Evolutionary conservation across 2,888 invertebrate genomes (phyloP), one percentile per base, ranked within the genome.

Genomic region (Leucophenga montana): DNA sequence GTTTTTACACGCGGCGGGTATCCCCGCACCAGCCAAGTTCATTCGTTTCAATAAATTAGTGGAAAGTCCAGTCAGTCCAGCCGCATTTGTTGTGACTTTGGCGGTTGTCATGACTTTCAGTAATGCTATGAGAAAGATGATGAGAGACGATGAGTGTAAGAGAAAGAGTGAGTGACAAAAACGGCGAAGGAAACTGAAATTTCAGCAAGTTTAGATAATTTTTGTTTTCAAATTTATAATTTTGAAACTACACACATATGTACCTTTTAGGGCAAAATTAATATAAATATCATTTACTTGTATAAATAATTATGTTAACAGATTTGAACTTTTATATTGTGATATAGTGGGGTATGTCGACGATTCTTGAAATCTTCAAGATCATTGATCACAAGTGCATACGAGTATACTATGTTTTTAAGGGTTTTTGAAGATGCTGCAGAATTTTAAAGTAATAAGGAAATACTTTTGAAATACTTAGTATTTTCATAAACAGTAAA

Each of bases 31-130:
- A 50, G 8, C 39, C 22, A 31, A 57, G 57, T 70, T 75, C 73
- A 78, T 77, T 75, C 75, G 77, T 76, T 78, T 75, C 76, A 77
- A 75, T 74, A 80, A 75, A 76, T 77, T 80, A 80, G 77, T 84
- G 83, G 85, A 85, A 84, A 80, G 80, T 82, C 80, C 78, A 82
- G 84, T 77, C 65, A 68, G 65, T 69, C 69, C 69, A 69, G 69
- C 64, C 62, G 44, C 46, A 59, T 14, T 75, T 78, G 83, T 84
- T 85, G 64, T 80, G 80, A 80, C 85, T 79, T 84, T 71, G 67
- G 71, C 65, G 73, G 80, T 80, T 73, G 78, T 84, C 80, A 80
- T 80, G 82, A 80, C 18, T 71, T 39, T 80, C 70, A 69, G 66
- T 39, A 27, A 27, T 39, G 39, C 39, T 39, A 11, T 39, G 39